phyloP scores from a whole-genome alignment of 1,140 invertebrate genomes.

The Scaptodrosophila lebanonensis region DNA sequence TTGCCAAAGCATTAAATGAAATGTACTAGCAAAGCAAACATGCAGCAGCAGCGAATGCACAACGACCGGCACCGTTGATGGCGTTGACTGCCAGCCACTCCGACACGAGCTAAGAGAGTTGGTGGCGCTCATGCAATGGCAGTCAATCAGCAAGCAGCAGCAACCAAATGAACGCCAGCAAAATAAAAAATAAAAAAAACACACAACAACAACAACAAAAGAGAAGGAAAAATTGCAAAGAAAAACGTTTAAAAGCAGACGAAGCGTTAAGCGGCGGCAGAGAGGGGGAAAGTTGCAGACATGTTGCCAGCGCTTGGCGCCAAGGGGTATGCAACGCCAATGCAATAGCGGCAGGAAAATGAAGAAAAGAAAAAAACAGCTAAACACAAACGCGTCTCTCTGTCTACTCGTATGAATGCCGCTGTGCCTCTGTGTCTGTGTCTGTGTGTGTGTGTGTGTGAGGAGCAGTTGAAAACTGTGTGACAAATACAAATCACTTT shows the following conservation, averaged over 20 bases:
- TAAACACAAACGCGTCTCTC: too few relatives aligned
- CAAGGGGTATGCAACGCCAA: slow-evolving; percentile 24
- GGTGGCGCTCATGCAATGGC: slow-evolving; percentile 19
- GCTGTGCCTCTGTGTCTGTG: too few relatives aligned
- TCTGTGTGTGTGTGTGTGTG: slow-evolving; percentile 1
- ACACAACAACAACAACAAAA: background rate
- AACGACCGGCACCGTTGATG: slow-evolving; percentile 2
- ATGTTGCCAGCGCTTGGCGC: slow-evolving; percentile 35
- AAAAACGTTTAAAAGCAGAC: slow-evolving; percentile 39
- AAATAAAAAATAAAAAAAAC: slow-evolving; percentile 15
- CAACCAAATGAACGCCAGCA: slow-evolving; percentile 18
- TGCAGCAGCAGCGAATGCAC: slow-evolving; percentile 32
- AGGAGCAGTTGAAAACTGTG: slow-evolving; percentile 59
- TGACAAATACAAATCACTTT: slow-evolving; percentile 73
- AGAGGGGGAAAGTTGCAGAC: slow-evolving; percentile 34
- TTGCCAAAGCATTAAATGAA: slow-evolving; percentile 60
- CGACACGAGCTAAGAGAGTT: background rate
- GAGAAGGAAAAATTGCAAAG: slow-evolving; percentile 33
- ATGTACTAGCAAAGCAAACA: slow-evolving; percentile 61
- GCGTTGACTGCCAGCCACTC: background rate
- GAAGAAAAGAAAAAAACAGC: background rate
- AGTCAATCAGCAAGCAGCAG: slow-evolving; percentile 60
- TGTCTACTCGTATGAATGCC: too few relatives aligned
- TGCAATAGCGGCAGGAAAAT: slow-evolving; percentile 13
- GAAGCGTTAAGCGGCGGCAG: slow-evolving; percentile 23